Base-by-base conservation (phyloP, 2,888 invertebrate genomes). In the Asteroscopus sphinx region DNA sequence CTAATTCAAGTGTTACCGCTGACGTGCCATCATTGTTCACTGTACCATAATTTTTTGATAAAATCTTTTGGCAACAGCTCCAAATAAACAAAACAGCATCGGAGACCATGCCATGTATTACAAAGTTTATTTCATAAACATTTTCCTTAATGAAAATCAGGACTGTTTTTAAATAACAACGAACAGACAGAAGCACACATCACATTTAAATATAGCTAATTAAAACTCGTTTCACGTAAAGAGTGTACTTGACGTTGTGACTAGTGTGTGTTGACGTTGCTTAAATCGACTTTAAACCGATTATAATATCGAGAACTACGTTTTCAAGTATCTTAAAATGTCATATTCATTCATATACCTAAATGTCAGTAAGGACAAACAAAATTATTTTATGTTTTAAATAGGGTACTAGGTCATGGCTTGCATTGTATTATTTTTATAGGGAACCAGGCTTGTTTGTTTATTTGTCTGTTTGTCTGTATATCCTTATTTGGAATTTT, bases 261-360 rank as follows among this genome's bases (percentile, higher is more conserved):
- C 40, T n/a, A n/a, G n/a, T n/a, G n/a, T n/a, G n/a, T n/a, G n/a
- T n/a, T n/a, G n/a, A n/a, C n/a, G n/a, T n/a, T n/a, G n/a, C n/a
- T n/a, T n/a, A n/a, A n/a, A n/a, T 45, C 33, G 45, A 60, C 41
- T 54, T 53, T 26, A 41, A 52, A 51, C 53, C 60, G 60, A 64
- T 63, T 67, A 60, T 37, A 46, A 53, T 37, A 57, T 48, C 33
- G 16, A 16, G 17, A 35, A 56, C 40, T 28, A 17, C 11, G 15
- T 33, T 42, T 57, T 52, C 53, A 36, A 7, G 32, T 47, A 37
- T 42, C 42, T 36, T 61, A 39, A 70, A 61, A 47, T 62, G 52
- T 55, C 52, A 62, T 58, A 61, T 71, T 64, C 74, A 62, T 56
- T n/a, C n/a, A n/a, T n/a, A n/a, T n/a, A n/a, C n/a, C 52, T 44